Percentiles rank a stretch among this genome's conserved stretches.
phyloP scores from a whole-genome alignment of 2,797 vertebrate genomes.

The Fundulus diaphanus region DNA sequence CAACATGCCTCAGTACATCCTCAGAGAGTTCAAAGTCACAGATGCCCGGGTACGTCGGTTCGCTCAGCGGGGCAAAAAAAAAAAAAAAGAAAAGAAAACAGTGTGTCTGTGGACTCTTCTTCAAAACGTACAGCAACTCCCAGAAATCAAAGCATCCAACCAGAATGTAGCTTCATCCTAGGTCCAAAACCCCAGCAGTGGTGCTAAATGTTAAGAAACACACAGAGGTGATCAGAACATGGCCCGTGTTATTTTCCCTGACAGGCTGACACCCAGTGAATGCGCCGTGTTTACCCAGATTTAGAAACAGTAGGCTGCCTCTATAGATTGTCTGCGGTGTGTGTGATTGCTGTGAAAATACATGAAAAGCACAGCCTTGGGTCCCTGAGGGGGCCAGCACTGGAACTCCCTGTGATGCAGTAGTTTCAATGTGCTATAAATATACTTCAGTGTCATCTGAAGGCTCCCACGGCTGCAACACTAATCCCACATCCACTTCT shows the following conservation, averaged over 20 bases:
- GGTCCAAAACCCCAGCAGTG: slow-evolving; percentile 40
- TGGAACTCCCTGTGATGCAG: slow-evolving; percentile 74
- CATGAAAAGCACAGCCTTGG: slow-evolving; percentile 69
- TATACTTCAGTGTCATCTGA: slow-evolving; percentile 68
- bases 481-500: slow-evolving; percentile 62
- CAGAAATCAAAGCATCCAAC: slow-evolving; percentile 16
- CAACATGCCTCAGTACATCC: slow-evolving; percentile 99
- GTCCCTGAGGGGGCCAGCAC: slow-evolving; percentile 59
- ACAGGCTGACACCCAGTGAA: slow-evolving; percentile 65
- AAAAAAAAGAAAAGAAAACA: no score
- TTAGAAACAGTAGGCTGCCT: slow-evolving; percentile 47
- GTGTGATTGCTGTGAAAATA: slow-evolving; percentile 62
- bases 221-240: slow-evolving; percentile 51
- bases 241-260: slow-evolving; percentile 64
- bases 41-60: slow-evolving; percentile 89
- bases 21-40: slow-evolving; percentile 97
- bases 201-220: slow-evolving; percentile 53
- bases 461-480: slow-evolving; percentile 50
- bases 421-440: slow-evolving; percentile 75
- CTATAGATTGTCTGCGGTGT: slow-evolving; percentile 34
- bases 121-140: background rate
- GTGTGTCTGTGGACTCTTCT: background rate
- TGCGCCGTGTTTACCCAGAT: slow-evolving; percentile 60
- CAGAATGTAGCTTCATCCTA: slow-evolving; percentile 53
- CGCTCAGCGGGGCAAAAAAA: slow-evolving; percentile 13